Evolutionary conservation across 2,797 vertebrate genomes (phyloP).

Genomic region (Notamacropus eugenii): DNA sequence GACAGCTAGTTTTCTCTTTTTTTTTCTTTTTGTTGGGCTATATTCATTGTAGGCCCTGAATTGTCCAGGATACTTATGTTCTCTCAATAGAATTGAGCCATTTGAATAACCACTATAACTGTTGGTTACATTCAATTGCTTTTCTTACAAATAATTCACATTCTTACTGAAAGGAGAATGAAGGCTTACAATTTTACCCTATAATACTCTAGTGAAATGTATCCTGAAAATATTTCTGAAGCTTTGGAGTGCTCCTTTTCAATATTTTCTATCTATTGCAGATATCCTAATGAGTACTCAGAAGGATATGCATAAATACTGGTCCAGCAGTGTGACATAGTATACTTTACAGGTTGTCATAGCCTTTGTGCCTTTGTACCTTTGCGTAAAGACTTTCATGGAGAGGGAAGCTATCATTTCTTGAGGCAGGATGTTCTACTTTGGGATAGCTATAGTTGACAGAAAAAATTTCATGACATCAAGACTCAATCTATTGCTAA

Average conservation of each 20-base stretch:
- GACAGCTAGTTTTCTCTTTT: neutral
- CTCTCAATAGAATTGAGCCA: neutral
- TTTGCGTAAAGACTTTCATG: neutral
- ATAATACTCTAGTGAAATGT: neutral
- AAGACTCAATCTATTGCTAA: neutral
- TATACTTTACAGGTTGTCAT: neutral
- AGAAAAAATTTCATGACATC: neutral
- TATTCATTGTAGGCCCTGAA: neutral
- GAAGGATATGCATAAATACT: neutral
- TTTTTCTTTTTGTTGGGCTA: neutral
- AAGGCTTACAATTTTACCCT: constrained; percentile 3
- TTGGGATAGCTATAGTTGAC: neutral
- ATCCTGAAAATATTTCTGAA: constrained; percentile 28
- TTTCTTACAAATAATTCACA: too few species aligned
- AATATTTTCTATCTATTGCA: constrained; percentile 16
- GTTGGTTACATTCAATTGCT: neutral
- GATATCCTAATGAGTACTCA: neutral
- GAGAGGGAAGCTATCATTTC: neutral
- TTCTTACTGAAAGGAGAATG: neutral
- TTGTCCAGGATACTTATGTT: neutral
- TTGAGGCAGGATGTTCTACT: neutral
- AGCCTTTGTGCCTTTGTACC: neutral
- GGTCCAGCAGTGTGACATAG: neutral
- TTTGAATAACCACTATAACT: neutral
- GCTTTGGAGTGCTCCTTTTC: neutral